These are phyloP conservation scores for Dasyurus viverrinus DNA, from an alignment of 2,113 vertebrate genomes.

Conservation along the genomic window DNA sequence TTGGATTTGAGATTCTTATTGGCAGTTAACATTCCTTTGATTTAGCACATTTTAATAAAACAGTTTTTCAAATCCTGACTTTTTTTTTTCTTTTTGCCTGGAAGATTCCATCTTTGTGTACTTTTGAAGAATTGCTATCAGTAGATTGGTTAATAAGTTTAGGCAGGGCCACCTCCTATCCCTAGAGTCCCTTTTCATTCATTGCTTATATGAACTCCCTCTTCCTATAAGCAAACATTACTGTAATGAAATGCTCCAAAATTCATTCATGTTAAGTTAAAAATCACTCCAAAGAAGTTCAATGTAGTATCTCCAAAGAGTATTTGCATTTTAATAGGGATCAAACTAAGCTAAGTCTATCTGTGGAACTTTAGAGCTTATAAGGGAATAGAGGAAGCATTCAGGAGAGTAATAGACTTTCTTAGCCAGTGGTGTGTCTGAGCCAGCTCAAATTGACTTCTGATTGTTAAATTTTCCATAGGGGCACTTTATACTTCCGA, in stretches of 20 bases:
- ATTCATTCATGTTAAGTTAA: not conserved
- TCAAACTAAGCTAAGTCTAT: not conserved
- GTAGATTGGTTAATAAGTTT: slow-evolving; percentile 24
- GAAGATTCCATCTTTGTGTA: slow-evolving; percentile 40
- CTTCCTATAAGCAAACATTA: not conserved
- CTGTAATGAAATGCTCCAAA: not conserved
- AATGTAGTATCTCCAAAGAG: not conserved
- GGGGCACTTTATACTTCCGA: not conserved
- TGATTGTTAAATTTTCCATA: not conserved
- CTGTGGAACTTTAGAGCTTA: not conserved
- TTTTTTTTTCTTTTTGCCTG: slow-evolving; percentile 29
- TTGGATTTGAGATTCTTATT: slow-evolving; percentile 55
- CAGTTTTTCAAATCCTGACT: slow-evolving; percentile 58
- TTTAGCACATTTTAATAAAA: slow-evolving; percentile 68
- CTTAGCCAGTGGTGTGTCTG: not conserved
- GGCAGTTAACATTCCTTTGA: slow-evolving; percentile 55
- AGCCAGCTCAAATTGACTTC: not conserved
- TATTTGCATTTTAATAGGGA: not conserved
- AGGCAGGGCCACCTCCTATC: not conserved
- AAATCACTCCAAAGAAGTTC: not conserved
- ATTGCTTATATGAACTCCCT: not conserved
- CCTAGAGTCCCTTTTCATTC: not conserved
- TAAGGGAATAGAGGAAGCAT: not conserved
- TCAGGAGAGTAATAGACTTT: not conserved
- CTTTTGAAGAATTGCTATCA: slow-evolving; percentile 19